These are phyloP conservation scores for Trissolcus japonicus DNA, from an alignment of 2,888 invertebrate genomes.

Conservation along the genomic window DNA sequence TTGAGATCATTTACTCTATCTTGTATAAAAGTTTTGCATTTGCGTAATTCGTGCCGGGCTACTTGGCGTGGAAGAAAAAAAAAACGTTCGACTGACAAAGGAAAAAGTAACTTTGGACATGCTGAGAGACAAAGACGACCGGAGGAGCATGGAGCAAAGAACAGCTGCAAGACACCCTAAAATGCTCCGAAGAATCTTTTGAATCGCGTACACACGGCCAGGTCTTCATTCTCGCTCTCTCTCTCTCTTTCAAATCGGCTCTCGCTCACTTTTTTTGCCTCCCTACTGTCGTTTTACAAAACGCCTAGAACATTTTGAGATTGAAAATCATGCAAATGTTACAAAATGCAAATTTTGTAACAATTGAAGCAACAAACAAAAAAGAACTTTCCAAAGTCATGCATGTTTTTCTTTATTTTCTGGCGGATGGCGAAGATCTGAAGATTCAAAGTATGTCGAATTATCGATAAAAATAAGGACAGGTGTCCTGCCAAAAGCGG, in stretches of 20 bases:
- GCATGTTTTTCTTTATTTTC: background rate
- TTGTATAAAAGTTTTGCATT: conserved; percentile 22
- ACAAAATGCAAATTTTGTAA: too few species aligned
- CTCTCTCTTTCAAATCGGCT: background rate
- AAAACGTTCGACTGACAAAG: conserved; percentile 14
- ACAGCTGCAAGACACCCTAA: conserved; percentile 69
- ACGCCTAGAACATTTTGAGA: conserved; percentile 15
- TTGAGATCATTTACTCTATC: conserved; percentile 17
- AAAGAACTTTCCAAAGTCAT: too few species aligned
- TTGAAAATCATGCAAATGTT: conserved; percentile 16
- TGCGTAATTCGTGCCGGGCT: conserved; percentile 39
- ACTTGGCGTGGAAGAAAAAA: conserved; percentile 21
- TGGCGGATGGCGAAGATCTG: background rate
- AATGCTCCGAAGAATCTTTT: conserved; percentile 68
- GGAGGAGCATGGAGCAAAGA: conserved; percentile 58
- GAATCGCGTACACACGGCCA: conserved; percentile 61
- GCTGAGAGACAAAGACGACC: conserved; percentile 30
- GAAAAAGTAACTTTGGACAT: conserved; percentile 4
- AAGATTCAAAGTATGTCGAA: conserved; percentile 26
- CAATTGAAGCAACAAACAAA: background rate
- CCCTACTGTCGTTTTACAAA: conserved; percentile 12
- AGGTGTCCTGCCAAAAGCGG: conserved; percentile 30
- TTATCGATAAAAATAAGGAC: conserved; percentile 45
- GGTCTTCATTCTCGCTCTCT: conserved; percentile 44
- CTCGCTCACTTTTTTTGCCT: conserved; percentile 11